Conservation (phyloP, 2,888 invertebrate species). For the Leptopilina myrica region DNA sequence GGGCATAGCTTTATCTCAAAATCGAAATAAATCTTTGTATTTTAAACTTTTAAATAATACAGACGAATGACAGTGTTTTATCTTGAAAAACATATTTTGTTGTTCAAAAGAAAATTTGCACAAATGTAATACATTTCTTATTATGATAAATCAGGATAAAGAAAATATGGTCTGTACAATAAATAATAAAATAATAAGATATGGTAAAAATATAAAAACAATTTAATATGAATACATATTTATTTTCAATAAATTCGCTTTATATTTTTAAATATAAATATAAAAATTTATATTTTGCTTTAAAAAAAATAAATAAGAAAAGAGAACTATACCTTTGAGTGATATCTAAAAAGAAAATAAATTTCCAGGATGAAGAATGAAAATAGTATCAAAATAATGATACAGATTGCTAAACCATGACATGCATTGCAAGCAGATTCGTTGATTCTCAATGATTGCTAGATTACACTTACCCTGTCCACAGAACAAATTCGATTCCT, state of each 20-base stretch:
- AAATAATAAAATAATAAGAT: not conserved
- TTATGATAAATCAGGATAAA: not conserved
- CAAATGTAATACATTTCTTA: too few relatives aligned
- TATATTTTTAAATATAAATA: not conserved
- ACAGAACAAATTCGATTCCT: constrained; percentile 94
- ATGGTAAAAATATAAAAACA: too few relatives aligned
- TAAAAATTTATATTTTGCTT: not conserved
- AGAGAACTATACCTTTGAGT: not conserved
- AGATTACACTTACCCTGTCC: constrained; percentile 89
- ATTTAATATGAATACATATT: too few relatives aligned
- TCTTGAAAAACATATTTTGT: not conserved
- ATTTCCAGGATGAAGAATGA: not conserved
- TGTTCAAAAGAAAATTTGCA: too few relatives aligned
- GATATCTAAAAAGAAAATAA: not conserved
- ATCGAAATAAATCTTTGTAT: not conserved
- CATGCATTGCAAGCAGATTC: constrained; percentile 22
- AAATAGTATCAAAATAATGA: not conserved
- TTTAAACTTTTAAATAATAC: not conserved
- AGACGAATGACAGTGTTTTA: not conserved
- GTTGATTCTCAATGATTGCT: constrained; percentile 10
- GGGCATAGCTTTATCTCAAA: not conserved
- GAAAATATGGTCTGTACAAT: not conserved
- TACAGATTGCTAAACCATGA: not conserved
- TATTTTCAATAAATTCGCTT: too few relatives aligned
- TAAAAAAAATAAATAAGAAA: not conserved